These are phyloP conservation scores for Peromyscus maniculatus DNA, from an alignment of 2,113 vertebrate species.

Conservation along the genomic window DNA sequence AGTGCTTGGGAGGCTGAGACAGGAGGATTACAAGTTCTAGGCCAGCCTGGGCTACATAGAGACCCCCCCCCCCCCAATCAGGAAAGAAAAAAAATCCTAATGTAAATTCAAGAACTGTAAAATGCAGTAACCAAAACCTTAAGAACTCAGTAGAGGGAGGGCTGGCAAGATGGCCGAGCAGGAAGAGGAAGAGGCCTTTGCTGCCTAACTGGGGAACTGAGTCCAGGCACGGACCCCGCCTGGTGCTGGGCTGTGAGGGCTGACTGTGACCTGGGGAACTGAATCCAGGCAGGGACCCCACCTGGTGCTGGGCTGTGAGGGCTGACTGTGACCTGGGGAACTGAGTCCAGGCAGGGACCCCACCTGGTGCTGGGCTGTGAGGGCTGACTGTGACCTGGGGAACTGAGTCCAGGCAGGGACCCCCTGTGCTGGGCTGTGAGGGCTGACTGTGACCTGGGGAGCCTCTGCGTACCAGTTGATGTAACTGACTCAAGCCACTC, in stretches of 20 bases:
- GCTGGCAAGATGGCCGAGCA: background rate
- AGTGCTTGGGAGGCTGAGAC: background rate
- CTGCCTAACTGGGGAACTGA: background rate
- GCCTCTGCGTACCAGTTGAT: background rate
- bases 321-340: slow-evolving; percentile 46
- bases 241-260: slow-evolving; percentile 92
- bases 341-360: too few relatives aligned
- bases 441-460: slow-evolving; percentile 71
- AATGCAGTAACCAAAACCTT: slow-evolving; percentile 7
- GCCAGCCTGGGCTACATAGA: background rate
- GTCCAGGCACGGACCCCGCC: slow-evolving; percentile 81
- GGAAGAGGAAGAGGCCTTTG: background rate
- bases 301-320: slow-evolving; percentile 91
- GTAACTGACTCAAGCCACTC: background rate
- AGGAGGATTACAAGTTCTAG: background rate
- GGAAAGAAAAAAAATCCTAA: background rate
- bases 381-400: slow-evolving; percentile 69
- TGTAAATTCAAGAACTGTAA: background rate
- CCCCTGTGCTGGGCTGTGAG: slow-evolving; percentile 90
- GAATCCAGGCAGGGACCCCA: too few relatives aligned
- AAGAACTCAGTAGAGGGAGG: background rate
- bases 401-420: slow-evolving; percentile 77
- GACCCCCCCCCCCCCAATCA: background rate
- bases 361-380: slow-evolving; percentile 90
- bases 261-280: background rate